A percentile compares a stretch with the other conserved stretches of the same genome.
These are phyloP conservation scores for Augochlorella aurata DNA, from an alignment of 2,888 invertebrate genomes.

Conservation along the genomic window DNA sequence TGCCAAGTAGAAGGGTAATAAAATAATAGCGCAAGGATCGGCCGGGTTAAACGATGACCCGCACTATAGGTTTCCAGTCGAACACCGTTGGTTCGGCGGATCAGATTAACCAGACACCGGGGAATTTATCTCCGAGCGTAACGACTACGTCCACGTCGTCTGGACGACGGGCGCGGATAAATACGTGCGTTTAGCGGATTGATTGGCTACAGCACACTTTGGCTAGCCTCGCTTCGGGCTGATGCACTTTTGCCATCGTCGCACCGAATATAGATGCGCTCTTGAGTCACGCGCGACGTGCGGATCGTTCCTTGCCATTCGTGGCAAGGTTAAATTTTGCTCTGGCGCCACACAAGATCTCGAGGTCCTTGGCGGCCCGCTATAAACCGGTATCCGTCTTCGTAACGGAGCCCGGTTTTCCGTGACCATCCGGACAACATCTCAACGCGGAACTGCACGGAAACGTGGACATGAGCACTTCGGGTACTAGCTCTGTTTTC, in stretches of 20 bases:
- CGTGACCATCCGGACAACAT: neutral
- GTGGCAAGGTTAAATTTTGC: constrained; percentile 54
- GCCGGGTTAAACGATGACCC: constrained; percentile 38
- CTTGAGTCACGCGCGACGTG: constrained; percentile 54
- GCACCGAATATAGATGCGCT: constrained; percentile 66
- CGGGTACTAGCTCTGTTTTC: constrained; percentile 6
- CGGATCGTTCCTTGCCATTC: constrained; percentile 57
- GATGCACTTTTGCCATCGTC: constrained; percentile 63
- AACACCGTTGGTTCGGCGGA: constrained; percentile 37
- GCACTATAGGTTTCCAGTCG: constrained; percentile 55
- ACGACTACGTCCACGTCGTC: constrained; percentile 55
- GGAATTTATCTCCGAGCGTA: constrained; percentile 63
- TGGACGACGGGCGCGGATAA: constrained; percentile 69
- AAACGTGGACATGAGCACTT: constrained; percentile 6
- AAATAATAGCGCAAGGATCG: constrained; percentile 21
- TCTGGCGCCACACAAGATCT: constrained; percentile 7
- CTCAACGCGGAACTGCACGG: neutral
- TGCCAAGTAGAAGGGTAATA: constrained; percentile 17
- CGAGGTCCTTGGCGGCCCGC: constrained; percentile 24
- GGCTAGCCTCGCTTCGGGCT: constrained; percentile 70
- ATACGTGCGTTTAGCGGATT: constrained; percentile 76
- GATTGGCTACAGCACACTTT: constrained; percentile 77
- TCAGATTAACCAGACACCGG: constrained; percentile 57
- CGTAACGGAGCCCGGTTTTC: neutral
- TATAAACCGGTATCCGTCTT: constrained; percentile 16